These are phyloP conservation scores for Odontamblyopus rebecca DNA, from an alignment of 2,797 vertebrate genomes.

Conservation along the genomic window DNA sequence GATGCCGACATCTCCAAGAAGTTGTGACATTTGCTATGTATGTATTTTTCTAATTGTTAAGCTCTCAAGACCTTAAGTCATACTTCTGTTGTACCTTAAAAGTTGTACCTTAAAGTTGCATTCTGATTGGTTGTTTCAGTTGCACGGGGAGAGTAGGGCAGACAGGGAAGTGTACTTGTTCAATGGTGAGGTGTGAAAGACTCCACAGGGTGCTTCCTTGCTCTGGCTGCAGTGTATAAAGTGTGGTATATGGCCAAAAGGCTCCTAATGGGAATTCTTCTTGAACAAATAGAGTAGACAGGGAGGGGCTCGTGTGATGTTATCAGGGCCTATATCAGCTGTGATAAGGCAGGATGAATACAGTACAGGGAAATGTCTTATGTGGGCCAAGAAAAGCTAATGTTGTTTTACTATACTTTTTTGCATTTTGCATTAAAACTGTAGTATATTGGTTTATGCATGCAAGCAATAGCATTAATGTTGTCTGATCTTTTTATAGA, in stretches of 20 bases:
- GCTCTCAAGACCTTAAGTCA: background rate
- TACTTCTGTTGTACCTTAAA: background rate
- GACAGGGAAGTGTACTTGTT: constrained; percentile 69
- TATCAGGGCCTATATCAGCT: constrained; percentile 26
- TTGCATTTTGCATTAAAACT: too few relatives aligned
- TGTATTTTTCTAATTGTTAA: background rate
- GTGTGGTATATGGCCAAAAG: constrained; percentile 78
- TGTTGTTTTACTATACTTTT: background rate
- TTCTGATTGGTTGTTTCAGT: constrained; percentile 36
- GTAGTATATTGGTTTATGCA: too few relatives aligned
- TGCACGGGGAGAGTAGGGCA: constrained; percentile 25
- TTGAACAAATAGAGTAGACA: constrained; percentile 73
- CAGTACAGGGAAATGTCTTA: background rate
- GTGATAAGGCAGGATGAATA: background rate
- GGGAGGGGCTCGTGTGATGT: constrained; percentile 50
- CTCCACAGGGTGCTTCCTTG: constrained; percentile 77
- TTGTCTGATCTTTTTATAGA: too few relatives aligned
- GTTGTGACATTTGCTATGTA: background rate
- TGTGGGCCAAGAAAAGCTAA: background rate
- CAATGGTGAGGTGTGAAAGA: constrained; percentile 76
- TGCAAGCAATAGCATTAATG: too few relatives aligned
- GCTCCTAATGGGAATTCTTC: constrained; percentile 66
- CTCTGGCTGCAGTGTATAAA: constrained; percentile 71
- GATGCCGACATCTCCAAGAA: too few relatives aligned
- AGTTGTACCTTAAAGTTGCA: background rate